These are phyloP conservation scores for Plusia festucae DNA, from an alignment of 2,888 invertebrate genomes.

Conservation along the genomic window DNA sequence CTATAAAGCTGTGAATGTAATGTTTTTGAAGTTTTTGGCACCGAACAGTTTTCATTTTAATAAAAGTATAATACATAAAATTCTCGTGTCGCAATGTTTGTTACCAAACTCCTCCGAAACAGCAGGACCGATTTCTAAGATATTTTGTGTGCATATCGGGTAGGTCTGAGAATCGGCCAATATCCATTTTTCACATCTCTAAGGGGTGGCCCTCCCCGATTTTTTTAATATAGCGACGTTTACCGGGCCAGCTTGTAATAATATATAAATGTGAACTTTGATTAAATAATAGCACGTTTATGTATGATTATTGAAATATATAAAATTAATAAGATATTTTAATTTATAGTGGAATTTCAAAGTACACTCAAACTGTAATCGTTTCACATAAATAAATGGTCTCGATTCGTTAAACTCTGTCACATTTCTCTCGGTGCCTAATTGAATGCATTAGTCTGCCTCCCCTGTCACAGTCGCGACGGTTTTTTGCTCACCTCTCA, in stretches of 20 bases:
- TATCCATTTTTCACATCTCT: too few relatives aligned
- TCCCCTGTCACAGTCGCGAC: conserved; percentile 1
- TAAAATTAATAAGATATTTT: neutral
- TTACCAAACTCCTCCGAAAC: too few relatives aligned
- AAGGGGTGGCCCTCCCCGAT: too few relatives aligned
- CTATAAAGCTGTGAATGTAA: neutral
- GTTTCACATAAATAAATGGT: conserved; percentile 7
- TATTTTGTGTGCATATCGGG: too few relatives aligned
- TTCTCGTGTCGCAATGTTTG: too few relatives aligned
- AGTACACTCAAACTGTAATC: conserved; percentile 13
- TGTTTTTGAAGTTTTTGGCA: neutral
- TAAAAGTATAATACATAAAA: too few relatives aligned
- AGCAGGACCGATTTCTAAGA: too few relatives aligned
- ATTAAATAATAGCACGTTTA: neutral
- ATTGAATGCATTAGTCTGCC: conserved; percentile 6
- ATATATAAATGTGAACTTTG: neutral
- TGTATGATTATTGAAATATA: conserved; percentile 13
- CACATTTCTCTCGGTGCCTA: neutral
- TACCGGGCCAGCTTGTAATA: too few relatives aligned
- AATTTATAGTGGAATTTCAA: conserved; percentile 4
- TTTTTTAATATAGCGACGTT: too few relatives aligned
- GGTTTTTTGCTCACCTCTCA: conserved; percentile 20
- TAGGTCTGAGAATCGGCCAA: too few relatives aligned
- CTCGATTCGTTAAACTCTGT: conserved; percentile 16
- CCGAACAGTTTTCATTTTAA: neutral